Conservation (phyloP, 2,888 invertebrate genomes). For the Cryptocephalus moraei region DNA sequence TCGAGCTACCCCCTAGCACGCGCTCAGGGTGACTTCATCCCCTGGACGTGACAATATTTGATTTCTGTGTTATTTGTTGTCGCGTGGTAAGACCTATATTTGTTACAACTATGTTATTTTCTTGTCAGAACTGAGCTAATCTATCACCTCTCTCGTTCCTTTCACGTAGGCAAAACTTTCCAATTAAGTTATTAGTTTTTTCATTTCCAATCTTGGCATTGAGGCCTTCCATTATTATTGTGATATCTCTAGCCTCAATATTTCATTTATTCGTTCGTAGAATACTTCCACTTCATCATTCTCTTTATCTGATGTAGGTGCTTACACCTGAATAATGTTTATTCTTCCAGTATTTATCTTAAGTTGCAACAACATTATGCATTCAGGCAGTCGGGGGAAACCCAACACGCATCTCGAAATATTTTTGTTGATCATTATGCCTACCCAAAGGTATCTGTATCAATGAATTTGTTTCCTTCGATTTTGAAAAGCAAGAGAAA, state of each 20-base stretch:
- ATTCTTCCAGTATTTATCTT: not conserved
- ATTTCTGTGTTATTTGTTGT: no score
- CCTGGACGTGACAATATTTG: no score
- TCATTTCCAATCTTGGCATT: not conserved
- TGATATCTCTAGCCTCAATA: not conserved
- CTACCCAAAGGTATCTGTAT: no score
- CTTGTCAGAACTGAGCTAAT: not conserved
- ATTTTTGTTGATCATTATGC: no score
- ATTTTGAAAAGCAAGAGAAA: no score
- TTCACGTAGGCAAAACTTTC: not conserved
- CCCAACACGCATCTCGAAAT: no score
- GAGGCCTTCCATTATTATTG: not conserved
- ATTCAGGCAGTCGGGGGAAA: not conserved
- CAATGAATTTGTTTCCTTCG: no score
- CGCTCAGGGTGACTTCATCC: no score
- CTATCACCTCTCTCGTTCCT: not conserved
- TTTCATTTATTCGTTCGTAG: not conserved
- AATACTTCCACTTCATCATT: not conserved
- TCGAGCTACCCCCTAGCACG: no score
- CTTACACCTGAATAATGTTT: not conserved
- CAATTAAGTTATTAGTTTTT: not conserved
- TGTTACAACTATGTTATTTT: not conserved
- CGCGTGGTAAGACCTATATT: not conserved
- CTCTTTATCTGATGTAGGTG: not conserved
- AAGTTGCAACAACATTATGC: not conserved